Evolutionary conservation across 2,113 vertebrate genomes (phyloP).

Genomic region (Ptyas mucosa): DNA sequence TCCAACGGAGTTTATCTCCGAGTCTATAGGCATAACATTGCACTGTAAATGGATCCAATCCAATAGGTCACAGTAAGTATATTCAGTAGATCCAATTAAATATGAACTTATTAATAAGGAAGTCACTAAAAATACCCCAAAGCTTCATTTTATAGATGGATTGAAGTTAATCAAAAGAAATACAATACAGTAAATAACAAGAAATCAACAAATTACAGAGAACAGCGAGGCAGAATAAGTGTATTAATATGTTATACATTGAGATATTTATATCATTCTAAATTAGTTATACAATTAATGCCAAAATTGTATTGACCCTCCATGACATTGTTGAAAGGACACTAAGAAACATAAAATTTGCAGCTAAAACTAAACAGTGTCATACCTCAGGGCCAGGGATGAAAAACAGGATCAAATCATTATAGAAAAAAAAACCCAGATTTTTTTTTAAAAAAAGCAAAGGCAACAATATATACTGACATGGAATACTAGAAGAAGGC

Average conservation of each 20-base stretch:
- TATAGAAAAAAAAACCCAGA: neutral
- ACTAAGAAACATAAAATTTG: neutral
- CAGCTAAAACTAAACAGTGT: neutral
- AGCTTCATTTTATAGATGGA: neutral
- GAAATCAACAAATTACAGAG: neutral
- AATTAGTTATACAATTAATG: neutral
- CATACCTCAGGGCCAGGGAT: slow-evolving; percentile 24
- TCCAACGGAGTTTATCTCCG: neutral
- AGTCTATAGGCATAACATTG: neutral
- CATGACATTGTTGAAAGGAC: neutral
- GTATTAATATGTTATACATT: neutral
- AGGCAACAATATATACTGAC: neutral
- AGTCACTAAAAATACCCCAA: neutral
- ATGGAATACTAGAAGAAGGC: slow-evolving; percentile 46
- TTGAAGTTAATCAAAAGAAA: neutral
- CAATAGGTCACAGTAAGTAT: neutral
- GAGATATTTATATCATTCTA: neutral
- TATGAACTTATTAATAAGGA: neutral
- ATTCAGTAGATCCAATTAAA: neutral
- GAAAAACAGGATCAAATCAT: neutral
- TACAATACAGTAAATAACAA: neutral
- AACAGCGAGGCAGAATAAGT: neutral
- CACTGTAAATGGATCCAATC: neutral
- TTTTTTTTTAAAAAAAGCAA: neutral
- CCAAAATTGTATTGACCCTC: neutral